phyloP scores from a whole-genome alignment of 2,797 vertebrate species.

The Spondyliosoma cantharus region DNA sequence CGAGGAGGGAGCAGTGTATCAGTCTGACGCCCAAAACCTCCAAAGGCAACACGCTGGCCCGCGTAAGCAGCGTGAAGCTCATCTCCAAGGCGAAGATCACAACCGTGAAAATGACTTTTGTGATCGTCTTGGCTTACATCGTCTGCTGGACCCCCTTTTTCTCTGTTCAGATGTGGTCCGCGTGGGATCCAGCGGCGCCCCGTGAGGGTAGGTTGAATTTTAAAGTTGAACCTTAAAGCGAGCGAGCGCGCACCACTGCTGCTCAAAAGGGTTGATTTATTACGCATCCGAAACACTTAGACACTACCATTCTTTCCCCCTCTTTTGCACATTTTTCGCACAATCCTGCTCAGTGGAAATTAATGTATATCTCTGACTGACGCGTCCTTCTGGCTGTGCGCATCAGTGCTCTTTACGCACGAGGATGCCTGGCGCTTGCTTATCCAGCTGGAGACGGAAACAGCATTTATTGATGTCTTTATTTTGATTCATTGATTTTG shows the following conservation, averaged over 20 bases:
- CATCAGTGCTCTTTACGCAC: conserved; percentile 38
- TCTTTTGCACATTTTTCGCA: background rate
- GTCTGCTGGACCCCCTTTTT: conserved; percentile 97
- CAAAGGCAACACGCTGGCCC: conserved; percentile 81
- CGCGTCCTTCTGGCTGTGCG: background rate
- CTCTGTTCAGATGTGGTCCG: conserved; percentile 97
- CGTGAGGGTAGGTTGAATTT: conserved; percentile 87
- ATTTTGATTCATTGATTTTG: background rate
- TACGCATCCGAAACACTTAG: background rate
- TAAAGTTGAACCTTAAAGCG: background rate
- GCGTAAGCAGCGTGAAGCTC: conserved; percentile 93
- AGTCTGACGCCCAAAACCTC: conserved; percentile 77
- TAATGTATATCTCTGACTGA: background rate
- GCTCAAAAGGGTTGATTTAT: conserved; percentile 8
- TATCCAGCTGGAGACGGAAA: background rate
- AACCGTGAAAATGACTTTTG: conserved; percentile 96
- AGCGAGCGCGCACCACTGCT: background rate
- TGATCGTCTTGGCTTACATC: conserved; percentile 93
- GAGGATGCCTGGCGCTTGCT: background rate
- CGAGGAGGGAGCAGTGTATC: conserved; percentile 81
- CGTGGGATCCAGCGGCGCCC: conserved; percentile 91
- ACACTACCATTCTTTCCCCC: rapidly evolving
- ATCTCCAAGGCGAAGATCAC: conserved; percentile 96
- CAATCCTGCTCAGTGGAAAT: background rate
- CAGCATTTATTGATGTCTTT: background rate